Evolutionary conservation across 2,113 vertebrate species (phyloP), one percentile per base, ranked within the genome.

Genomic region (Scortum barcoo): DNA sequence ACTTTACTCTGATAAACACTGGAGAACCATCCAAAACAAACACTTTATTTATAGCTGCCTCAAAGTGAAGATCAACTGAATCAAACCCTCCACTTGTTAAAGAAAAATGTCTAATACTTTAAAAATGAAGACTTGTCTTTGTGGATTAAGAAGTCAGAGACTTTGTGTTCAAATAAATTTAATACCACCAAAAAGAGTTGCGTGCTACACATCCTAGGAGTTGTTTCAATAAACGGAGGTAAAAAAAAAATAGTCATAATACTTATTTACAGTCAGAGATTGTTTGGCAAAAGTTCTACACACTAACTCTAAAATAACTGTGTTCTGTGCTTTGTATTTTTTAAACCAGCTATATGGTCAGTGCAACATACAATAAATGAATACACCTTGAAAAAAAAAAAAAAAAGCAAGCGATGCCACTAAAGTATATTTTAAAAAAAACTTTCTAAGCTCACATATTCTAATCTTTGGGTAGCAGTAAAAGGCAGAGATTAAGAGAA

Each of bases 141-240:
- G 30, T 86, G 3, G 5, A 62, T 13, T 6, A 50, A 58, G 3
- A 80, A 69, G 57, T 20, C 8, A 80, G 9, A 70, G 5, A 13
- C 0, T 38, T 58, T 3, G 33, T 71, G 75, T 84, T 75, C 0
- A 0, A 85, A 89, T 81, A 26, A 8, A 88, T 92, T 92, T 91
- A 92, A 83, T 93, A 42, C 28, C 80, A 92, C 68, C 71, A 88
- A 76, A 86, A 87, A 83, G 6, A 22, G 17, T 4, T 33, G 26
- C 53, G 51, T 42, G 42, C 42, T 75, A 63, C 16, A 89, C 28
- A 57, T 56, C 20, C 65, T 13, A 38, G n/a, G 33, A 76, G 76
- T 30, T 54, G 56, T 75, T 70, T 82, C 38, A 51, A 57, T 42
- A 62, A 48, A 67, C 30, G 26, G 16, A 72, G 17, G 48, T n/a